Conservation (phyloP, 2,888 invertebrate genomes). For the Drosophila anomelani region DNA sequence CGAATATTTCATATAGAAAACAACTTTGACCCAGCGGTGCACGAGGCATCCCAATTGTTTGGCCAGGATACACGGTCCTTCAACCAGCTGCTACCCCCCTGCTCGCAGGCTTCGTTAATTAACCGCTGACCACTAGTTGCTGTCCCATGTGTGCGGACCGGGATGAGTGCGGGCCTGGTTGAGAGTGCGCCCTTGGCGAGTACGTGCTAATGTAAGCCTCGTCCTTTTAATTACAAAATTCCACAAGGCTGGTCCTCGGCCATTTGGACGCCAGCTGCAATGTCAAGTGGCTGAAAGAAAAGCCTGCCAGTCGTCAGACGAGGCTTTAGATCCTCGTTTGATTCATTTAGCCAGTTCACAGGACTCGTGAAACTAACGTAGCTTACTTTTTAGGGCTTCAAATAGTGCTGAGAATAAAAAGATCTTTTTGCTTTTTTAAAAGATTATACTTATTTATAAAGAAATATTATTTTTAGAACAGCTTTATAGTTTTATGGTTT, state of each 20-base stretch:
- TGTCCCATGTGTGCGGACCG: constrained; percentile 11
- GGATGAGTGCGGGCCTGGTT: neutral
- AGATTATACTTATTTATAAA: neutral
- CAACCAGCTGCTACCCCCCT: neutral
- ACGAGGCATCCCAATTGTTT: constrained; percentile 59
- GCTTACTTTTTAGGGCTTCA: constrained; percentile 55
- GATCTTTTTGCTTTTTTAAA: neutral
- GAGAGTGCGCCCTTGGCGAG: constrained; percentile 29
- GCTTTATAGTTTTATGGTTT: neutral
- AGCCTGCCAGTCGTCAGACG: constrained; percentile 14
- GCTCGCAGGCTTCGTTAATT: constrained; percentile 59
- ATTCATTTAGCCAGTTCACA: constrained; percentile 60
- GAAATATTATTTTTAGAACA: neutral
- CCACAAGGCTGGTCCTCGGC: constrained; percentile 55
- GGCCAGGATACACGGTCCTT: constrained; percentile 8
- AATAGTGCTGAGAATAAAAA: constrained; percentile 16
- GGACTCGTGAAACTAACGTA: constrained; percentile 65
- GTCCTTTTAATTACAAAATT: constrained; percentile 74
- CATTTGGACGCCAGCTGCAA: constrained; percentile 36
- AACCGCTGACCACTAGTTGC: constrained; percentile 74
- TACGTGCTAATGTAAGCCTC: constrained; percentile 75
- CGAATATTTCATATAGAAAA: constrained; percentile 49
- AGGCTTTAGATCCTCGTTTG: constrained; percentile 49
- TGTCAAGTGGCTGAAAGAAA: constrained; percentile 35
- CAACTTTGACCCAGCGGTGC: constrained; percentile 41